Conservation (phyloP, 2,113 vertebrate genomes). For the Phoenicopterus ruber region DNA sequence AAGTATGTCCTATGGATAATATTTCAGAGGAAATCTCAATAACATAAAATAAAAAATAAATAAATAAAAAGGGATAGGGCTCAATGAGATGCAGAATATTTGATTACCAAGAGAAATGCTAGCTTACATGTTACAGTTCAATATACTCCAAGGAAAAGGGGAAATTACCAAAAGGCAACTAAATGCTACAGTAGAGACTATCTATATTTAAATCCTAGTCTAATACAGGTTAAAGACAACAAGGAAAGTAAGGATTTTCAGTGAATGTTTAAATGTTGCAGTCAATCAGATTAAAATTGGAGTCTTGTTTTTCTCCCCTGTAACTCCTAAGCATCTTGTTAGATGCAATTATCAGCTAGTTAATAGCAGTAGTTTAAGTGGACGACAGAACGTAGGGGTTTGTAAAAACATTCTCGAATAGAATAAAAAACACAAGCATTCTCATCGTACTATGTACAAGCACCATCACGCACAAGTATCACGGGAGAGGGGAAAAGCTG, state of each 20-base stretch:
- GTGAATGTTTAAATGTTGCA: background rate
- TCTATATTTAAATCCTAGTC: background rate
- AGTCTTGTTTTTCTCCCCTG: background rate
- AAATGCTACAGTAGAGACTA: background rate
- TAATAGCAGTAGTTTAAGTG: background rate
- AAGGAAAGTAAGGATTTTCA: background rate
- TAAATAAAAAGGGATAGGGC: background rate
- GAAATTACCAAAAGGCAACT: background rate
- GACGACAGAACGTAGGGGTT: background rate
- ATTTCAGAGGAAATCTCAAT: background rate
- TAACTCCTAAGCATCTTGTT: conserved; percentile 23
- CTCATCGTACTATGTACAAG: background rate
- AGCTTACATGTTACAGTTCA: background rate
- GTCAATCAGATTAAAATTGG: conserved; percentile 21
- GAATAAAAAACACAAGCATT: background rate
- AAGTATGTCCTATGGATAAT: background rate
- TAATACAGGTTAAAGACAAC: background rate
- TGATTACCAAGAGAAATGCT: background rate
- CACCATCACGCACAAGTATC: background rate
- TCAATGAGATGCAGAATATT: background rate
- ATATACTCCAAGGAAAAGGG: background rate
- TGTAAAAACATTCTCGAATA: background rate
- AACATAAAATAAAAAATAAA: background rate
- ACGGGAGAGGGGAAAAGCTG: background rate
- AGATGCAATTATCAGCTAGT: conserved; percentile 28